Percentiles rank a stretch among this genome's conserved stretches.
Conservation (phyloP, 2,888 invertebrate genomes). For the Barypeithes pellucidus region DNA sequence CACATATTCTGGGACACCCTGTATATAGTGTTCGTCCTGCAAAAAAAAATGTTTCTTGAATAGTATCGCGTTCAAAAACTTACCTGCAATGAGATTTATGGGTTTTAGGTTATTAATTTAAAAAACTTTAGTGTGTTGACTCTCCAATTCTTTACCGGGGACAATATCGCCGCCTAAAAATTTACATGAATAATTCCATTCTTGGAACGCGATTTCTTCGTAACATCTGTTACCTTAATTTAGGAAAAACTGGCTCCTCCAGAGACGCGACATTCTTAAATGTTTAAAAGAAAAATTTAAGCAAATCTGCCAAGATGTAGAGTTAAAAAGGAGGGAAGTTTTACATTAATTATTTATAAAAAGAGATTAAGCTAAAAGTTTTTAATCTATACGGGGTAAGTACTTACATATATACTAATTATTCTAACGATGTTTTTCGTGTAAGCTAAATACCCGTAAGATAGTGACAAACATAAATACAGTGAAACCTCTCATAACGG, state of each 20-base stretch:
- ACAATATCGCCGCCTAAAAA: too few species aligned
- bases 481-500: too few species aligned
- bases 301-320: background rate
- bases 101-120: too few species aligned
- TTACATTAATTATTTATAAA: constrained; percentile 3
- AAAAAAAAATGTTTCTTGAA: too few species aligned
- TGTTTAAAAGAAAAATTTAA: background rate
- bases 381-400: background rate
- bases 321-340: background rate
- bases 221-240: background rate
- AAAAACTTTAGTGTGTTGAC: too few species aligned
- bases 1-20: too few species aligned
- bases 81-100: too few species aligned
- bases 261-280: background rate
- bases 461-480: background rate
- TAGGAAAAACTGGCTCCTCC: background rate
- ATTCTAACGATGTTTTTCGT: background rate
- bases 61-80: too few species aligned
- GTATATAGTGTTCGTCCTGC: too few species aligned
- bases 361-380: background rate
- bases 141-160: too few species aligned
- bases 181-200: too few species aligned
- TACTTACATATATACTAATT: background rate
- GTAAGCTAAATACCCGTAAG: background rate
- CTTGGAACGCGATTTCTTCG: too few species aligned